Evolutionary conservation across 2,797 vertebrate species (phyloP).

Genomic region (Sus cebifrons): DNA sequence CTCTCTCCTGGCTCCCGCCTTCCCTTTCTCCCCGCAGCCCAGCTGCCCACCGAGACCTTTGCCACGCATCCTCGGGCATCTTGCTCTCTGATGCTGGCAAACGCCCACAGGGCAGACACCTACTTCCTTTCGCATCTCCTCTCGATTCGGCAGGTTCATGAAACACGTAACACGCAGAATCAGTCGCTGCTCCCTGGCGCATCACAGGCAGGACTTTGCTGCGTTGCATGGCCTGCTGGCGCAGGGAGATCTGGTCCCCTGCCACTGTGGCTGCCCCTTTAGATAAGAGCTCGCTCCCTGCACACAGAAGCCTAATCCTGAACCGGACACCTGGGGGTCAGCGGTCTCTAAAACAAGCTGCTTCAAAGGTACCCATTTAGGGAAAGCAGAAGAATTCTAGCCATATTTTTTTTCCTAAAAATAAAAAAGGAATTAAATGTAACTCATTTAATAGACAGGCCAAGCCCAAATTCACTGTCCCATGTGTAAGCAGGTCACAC

Average conservation of each 20-base stretch:
- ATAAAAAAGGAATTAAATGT: not conserved
- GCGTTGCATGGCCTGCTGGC: fast-evolving
- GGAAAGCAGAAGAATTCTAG: not conserved
- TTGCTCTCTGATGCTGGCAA: not conserved
- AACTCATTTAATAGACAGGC: not conserved
- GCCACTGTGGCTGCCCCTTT: fast-evolving
- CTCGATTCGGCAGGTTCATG: fast-evolving
- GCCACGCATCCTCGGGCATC: too few relatives aligned
- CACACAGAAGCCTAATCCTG: too few relatives aligned
- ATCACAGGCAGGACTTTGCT: not conserved
- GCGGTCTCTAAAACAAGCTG: not conserved
- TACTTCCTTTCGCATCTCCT: not conserved
- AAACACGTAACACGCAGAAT: not conserved
- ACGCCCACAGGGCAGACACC: too few relatives aligned
- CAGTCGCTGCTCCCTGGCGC: fast-evolving
- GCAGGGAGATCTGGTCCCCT: not conserved
- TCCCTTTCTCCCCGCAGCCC: fast-evolving
- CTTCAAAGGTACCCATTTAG: too few relatives aligned
- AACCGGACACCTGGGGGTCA: not conserved
- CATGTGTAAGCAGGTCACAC: not conserved
- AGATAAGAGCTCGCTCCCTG: fast-evolving
- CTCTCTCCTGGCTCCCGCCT: too few relatives aligned
- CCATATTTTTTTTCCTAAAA: not conserved
- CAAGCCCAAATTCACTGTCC: too few relatives aligned
- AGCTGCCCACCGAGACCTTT: fast-evolving